Conservation (phyloP, 2,888 invertebrate genomes). For the Epinotia nisella region DNA sequence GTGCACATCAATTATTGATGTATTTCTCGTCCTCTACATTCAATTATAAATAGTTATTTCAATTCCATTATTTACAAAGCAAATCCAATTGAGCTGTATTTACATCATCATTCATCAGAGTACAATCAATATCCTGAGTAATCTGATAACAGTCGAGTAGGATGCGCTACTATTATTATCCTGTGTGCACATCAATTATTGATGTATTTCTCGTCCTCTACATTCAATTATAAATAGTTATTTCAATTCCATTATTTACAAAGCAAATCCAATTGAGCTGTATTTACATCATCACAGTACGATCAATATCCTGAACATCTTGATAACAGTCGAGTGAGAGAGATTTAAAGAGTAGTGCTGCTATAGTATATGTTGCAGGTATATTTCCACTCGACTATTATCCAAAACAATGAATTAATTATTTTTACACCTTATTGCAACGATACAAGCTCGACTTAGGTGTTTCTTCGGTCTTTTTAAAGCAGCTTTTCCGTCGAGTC, state of each 20-base stretch:
- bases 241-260: slow-evolving; percentile 20
- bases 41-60: not conserved
- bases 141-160: too few relatives aligned
- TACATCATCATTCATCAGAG: slow-evolving; percentile 32
- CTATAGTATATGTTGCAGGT: too few relatives aligned
- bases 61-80: slow-evolving; percentile 24
- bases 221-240: not conserved
- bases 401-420: too few relatives aligned
- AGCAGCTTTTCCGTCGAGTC: too few relatives aligned
- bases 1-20: not conserved
- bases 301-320: slow-evolving; percentile 10
- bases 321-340: not conserved
- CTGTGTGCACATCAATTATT: not conserved
- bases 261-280: slow-evolving; percentile 23
- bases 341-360: too few relatives aligned
- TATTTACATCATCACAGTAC: slow-evolving; percentile 37
- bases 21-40: not conserved
- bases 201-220: not conserved
- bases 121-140: slow-evolving; percentile 38
- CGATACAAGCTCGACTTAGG: too few relatives aligned
- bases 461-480: too few relatives aligned
- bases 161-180: too few relatives aligned
- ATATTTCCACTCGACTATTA: too few relatives aligned
- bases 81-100: slow-evolving; percentile 25
- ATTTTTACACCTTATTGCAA: too few relatives aligned